These are phyloP conservation scores for Podarcis cretensis DNA, from an alignment of 2,113 vertebrate genomes.

Conservation along the genomic window DNA sequence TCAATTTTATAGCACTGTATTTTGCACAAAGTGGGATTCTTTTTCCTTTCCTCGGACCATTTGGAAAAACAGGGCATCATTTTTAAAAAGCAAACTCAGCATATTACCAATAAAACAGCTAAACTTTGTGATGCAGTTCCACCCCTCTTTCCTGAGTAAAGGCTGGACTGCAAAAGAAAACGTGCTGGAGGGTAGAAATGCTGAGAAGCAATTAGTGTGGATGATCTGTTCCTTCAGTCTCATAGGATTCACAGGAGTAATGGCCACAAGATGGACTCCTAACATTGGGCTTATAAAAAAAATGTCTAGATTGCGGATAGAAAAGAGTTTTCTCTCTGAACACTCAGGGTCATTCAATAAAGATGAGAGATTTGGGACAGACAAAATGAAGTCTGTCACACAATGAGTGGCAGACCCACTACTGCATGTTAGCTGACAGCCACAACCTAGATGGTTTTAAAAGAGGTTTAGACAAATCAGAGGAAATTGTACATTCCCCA, in stretches of 20 bases:
- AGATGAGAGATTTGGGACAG: not conserved
- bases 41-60: conserved; percentile 5
- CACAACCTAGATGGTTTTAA: not conserved
- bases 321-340: not conserved
- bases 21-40: conserved; percentile 40
- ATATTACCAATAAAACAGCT: conserved; percentile 13
- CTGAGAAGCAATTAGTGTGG: not conserved
- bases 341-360: no score
- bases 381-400: not conserved
- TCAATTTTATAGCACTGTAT: conserved; percentile 1
- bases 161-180: not conserved
- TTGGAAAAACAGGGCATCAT: conserved; percentile 63
- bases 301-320: no score
- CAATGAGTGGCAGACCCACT: not conserved
- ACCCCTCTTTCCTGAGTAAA: not conserved
- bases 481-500: not conserved
- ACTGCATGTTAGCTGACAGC: not conserved
- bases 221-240: not conserved
- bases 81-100: conserved; percentile 35
- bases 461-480: not conserved
- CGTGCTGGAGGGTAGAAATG: not conserved
- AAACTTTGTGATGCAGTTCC: not conserved
- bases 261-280: not conserved
- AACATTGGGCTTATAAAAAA: not conserved
- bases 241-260: not conserved